Percentiles rank a stretch among this genome's conserved stretches.
Evolutionary conservation across 2,888 invertebrate genomes (phyloP).

Genomic region (Helobdella robusta): DNA sequence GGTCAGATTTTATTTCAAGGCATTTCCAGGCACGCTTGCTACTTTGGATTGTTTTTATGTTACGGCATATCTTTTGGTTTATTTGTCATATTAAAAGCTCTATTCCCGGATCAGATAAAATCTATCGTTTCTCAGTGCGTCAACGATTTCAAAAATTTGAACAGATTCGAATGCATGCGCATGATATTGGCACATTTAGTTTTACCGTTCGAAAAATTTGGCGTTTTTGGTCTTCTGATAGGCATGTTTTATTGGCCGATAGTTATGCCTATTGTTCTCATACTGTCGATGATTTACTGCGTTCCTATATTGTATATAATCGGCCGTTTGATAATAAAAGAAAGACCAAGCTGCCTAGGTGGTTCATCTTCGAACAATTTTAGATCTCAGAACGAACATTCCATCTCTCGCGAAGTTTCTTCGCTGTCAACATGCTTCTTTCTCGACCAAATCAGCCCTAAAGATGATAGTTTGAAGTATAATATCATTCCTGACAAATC

Average conservation of each 20-base stretch:
- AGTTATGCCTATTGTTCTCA: conserved; percentile 31
- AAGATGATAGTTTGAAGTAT: background rate
- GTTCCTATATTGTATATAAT: conserved; percentile 33
- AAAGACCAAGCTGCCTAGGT: conserved; percentile 29
- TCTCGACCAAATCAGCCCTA: conserved; percentile 34
- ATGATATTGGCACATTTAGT: conserved; percentile 33
- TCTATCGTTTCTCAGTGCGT: conserved; percentile 29
- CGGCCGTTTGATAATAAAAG: conserved; percentile 31
- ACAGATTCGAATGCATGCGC: conserved; percentile 30
- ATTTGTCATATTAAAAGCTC: conserved; percentile 27
- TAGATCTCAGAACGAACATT: conserved; percentile 1
- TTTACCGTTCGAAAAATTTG: conserved; percentile 36
- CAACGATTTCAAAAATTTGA: conserved; percentile 31
- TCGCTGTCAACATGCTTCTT: conserved; percentile 33
- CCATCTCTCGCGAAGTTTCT: conserved; percentile 31
- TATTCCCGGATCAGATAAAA: conserved; percentile 28
- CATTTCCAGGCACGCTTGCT: conserved; percentile 28
- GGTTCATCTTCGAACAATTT: conserved; percentile 9
- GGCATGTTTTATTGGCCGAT: conserved; percentile 34
- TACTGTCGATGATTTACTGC: conserved; percentile 32
- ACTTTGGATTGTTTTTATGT: conserved; percentile 31
- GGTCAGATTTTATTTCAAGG: conserved; percentile 32
- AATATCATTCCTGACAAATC: conserved; percentile 4
- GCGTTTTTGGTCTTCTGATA: conserved; percentile 32
- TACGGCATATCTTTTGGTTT: conserved; percentile 31